Evolutionary conservation across 1,140 invertebrate genomes (phyloP).

Genomic region (Geopemphigus sp.): DNA sequence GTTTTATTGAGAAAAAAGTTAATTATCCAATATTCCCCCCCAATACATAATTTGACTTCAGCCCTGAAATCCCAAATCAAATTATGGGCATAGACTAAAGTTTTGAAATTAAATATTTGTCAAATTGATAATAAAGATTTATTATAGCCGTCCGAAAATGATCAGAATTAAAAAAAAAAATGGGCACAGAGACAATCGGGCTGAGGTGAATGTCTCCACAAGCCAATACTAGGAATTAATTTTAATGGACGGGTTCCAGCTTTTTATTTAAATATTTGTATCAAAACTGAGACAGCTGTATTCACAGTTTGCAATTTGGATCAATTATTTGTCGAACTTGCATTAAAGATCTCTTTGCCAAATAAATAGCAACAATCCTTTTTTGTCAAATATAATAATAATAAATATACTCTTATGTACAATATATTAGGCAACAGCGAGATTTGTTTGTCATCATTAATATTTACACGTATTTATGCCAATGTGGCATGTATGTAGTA

Average conservation of each 20-base stretch:
- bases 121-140: neutral
- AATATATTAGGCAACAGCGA: constrained; percentile 37
- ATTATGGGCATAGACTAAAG: constrained; percentile 6
- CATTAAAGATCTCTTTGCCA: constrained; percentile 19
- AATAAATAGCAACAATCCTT: constrained; percentile 15
- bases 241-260: constrained; percentile 34
- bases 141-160: constrained; percentile 6
- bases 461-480: constrained; percentile 36
- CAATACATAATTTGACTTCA: constrained; percentile 47
- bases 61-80: constrained; percentile 46
- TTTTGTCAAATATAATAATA: constrained; percentile 23
- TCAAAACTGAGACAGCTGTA: constrained; percentile 26
- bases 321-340: constrained; percentile 28
- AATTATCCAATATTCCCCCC: constrained; percentile 13
- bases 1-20: constrained; percentile 23
- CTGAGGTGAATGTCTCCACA: constrained; percentile 40
- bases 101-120: constrained; percentile 11
- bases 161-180: neutral
- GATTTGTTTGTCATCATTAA: constrained; percentile 28
- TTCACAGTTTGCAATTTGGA: constrained; percentile 34
- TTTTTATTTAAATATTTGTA: neutral
- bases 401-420: constrained; percentile 44
- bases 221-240: constrained; percentile 5
- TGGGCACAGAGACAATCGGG: constrained; percentile 30
- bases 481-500: constrained; percentile 5